phyloP scores from a whole-genome alignment of 2,797 vertebrate species.

The Mustela erminea region DNA sequence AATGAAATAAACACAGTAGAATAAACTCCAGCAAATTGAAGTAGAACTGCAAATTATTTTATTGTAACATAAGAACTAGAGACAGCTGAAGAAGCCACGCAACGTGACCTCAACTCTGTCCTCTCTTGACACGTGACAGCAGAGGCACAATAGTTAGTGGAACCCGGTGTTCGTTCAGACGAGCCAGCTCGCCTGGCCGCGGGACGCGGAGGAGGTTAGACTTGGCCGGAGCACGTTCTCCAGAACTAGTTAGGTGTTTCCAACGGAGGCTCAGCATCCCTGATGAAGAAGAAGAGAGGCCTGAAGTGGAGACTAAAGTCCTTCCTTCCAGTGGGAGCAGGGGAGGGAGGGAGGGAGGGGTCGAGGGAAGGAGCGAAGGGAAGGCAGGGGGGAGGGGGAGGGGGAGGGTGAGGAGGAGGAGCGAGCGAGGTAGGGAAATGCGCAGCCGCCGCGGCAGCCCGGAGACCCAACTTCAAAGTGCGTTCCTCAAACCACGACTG shows the following conservation, averaged over 20 bases:
- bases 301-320: constrained; percentile 85
- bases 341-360: background rate
- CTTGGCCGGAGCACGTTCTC: constrained; percentile 82
- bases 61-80: constrained; percentile 91
- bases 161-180: constrained; percentile 86
- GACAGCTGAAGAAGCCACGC: constrained; percentile 89
- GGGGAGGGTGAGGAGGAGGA: background rate
- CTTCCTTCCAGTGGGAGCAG: background rate
- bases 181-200: constrained; percentile 88
- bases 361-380: no score
- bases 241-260: constrained; percentile 89
- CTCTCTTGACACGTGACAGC: constrained; percentile 88
- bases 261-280: constrained; percentile 89
- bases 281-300: constrained; percentile 84
- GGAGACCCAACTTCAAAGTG: constrained; percentile 77
- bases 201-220: constrained; percentile 84
- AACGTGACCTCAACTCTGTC: constrained; percentile 89
- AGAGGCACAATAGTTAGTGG: constrained; percentile 88
- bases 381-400: fast-evolving
- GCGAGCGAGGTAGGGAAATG: fast-evolving
- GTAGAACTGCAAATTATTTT: constrained; percentile 92
- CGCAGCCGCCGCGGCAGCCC: background rate
- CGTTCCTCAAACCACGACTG: constrained; percentile 86
- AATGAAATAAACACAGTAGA: constrained; percentile 85
- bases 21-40: constrained; percentile 90